Percentiles rank a stretch among this genome's conserved stretches.
Evolutionary conservation across 2,113 vertebrate genomes (phyloP).

Genomic region (Paracyprichromis sp.): DNA sequence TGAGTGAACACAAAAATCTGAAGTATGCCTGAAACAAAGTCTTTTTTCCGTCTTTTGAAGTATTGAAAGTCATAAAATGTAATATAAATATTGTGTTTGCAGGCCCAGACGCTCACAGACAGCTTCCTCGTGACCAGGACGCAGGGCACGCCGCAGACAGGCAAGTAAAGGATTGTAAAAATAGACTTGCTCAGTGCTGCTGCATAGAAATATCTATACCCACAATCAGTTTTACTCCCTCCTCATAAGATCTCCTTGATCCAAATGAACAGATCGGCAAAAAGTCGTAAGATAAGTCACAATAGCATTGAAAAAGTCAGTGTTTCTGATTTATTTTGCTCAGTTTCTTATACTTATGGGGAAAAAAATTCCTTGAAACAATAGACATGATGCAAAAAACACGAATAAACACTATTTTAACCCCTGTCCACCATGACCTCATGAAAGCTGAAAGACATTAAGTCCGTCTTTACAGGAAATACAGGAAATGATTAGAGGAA

Average conservation of each 20-base stretch:
- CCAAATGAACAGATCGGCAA: not conserved
- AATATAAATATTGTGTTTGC: not conserved
- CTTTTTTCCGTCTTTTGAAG: not conserved
- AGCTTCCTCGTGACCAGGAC: not conserved
- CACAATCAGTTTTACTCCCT: not conserved
- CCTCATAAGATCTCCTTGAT: not conserved
- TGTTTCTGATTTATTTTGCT: not conserved
- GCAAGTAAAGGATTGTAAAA: not conserved
- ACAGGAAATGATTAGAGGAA: not conserved
- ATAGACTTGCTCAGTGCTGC: not conserved
- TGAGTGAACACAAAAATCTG: not conserved
- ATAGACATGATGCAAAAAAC: not conserved
- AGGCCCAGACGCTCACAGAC: conserved; percentile 2
- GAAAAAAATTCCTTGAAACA: not conserved
- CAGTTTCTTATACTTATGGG: not conserved
- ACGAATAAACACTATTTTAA: not conserved
- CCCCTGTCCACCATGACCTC: not conserved
- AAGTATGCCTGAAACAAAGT: not conserved
- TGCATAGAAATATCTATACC: not conserved
- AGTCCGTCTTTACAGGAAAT: not conserved
- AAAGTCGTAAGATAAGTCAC: fast-evolving
- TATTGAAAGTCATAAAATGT: not conserved
- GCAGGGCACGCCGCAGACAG: not conserved
- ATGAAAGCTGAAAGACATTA: not conserved
- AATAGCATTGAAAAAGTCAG: not conserved